Evolutionary conservation across 1,140 invertebrate genomes (phyloP), one percentile per base, ranked within the genome.

Genomic region (Pantala flavescens): DNA sequence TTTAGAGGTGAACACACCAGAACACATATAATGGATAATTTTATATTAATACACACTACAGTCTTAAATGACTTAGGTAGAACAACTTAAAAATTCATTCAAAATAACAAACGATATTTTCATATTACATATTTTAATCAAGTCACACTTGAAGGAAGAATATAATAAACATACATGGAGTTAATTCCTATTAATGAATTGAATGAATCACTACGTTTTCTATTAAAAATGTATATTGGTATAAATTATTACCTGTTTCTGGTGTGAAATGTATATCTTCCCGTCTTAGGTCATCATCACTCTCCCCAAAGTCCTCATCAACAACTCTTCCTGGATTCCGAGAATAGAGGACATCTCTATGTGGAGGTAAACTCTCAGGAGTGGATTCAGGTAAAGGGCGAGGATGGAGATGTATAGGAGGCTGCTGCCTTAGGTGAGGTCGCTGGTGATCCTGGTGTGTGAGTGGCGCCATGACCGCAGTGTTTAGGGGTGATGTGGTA

Each of bases 191-290:
- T n/a, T n/a, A n/a, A n/a, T n/a, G n/a, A n/a, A n/a, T n/a, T n/a
- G n/a, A n/a, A n/a, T n/a, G n/a, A n/a, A n/a, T n/a, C n/a, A n/a
- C n/a, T n/a, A n/a, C n/a, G n/a, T n/a, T n/a, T n/a, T n/a, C n/a
- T n/a, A n/a, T n/a, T n/a, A n/a, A n/a, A n/a, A n/a, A n/a, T n/a
- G n/a, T n/a, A n/a, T n/a, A n/a, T n/a, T n/a, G n/a, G n/a, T n/a
- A n/a, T n/a, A n/a, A n/a, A n/a, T n/a, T n/a, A n/a, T 36, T 82
- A 88, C 90, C 90, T 83, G 87, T 86, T 81, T 92, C 90, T 23
- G 87, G 87, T 74, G 89, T 86, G 83, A 95, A 95, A 81, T 90
- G 90, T 79, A 95, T 95, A 80, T 94, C 91, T 82, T 95, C 94
- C 78, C 90, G 86, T 76, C 91, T 88, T 75, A 96, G 86, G 81